A percentile compares a stretch with the other conserved stretches of the same genome.
Conservation (phyloP, 2,888 invertebrate species). For the Himalopsyche kuldschensis region DNA sequence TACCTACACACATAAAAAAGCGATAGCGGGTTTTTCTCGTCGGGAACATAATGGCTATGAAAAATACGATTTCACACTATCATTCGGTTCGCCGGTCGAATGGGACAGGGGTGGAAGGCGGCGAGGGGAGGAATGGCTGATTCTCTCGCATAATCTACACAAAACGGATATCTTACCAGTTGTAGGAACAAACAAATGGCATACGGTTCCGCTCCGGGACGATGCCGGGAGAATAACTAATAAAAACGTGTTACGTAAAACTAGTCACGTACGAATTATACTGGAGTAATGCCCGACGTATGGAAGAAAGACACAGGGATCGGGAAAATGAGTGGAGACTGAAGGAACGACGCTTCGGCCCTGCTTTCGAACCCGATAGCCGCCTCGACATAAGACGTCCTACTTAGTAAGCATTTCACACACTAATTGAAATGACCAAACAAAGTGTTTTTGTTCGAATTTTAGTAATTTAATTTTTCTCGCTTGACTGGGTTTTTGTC, state of each 20-base stretch:
- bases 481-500: too few species aligned
- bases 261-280: constrained; percentile 34
- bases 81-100: background rate
- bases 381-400: background rate
- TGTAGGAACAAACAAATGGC: background rate
- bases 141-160: background rate
- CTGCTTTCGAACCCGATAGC: background rate
- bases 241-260: constrained; percentile 34
- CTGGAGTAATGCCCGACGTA: constrained; percentile 14
- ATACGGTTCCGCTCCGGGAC: background rate
- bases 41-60: background rate
- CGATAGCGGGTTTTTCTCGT: background rate
- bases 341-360: background rate
- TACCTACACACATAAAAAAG: background rate
- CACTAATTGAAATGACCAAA: too few species aligned
- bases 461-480: too few species aligned
- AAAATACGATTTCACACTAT: background rate
- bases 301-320: background rate
- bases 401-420: background rate
- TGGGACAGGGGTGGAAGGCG: background rate
- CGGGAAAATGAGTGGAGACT: background rate
- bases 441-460: too few species aligned
- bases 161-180: background rate
- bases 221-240: constrained; percentile 30
- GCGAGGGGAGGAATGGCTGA: background rate